Conservation (phyloP, 2,888 invertebrate genomes). For the Hirudinaria manillensis region DNA sequence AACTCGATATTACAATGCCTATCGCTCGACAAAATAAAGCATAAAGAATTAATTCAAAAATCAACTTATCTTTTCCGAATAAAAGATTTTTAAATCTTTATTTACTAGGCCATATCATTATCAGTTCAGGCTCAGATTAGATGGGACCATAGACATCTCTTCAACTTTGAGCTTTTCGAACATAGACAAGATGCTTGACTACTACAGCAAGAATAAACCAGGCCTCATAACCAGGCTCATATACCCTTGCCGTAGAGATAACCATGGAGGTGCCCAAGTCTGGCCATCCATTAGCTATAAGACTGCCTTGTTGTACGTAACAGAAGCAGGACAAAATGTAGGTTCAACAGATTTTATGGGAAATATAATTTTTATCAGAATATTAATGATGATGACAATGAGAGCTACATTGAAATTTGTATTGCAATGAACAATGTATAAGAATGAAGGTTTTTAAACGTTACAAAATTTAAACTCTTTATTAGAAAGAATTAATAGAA, state of each 20-base stretch:
- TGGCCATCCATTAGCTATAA: slow-evolving; percentile 6
- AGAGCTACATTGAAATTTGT: no score
- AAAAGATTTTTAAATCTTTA: no score
- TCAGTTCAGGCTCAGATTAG: not conserved
- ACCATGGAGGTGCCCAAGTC: slow-evolving; percentile 8
- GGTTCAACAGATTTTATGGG: not conserved
- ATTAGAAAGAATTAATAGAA: no score
- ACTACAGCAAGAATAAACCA: not conserved
- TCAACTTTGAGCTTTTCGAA: not conserved
- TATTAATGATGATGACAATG: no score
- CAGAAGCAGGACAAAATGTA: not conserved
- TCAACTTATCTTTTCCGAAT: no score
- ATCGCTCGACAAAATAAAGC: no score
- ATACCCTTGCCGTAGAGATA: not conserved
- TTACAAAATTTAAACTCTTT: no score
- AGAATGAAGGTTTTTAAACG: no score
- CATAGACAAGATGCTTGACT: slow-evolving; percentile 9
- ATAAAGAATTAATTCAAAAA: no score
- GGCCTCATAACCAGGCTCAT: slow-evolving; percentile 10
- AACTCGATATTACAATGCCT: no score
- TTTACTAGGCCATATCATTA: not conserved
- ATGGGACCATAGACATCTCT: not conserved
- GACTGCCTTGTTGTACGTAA: slow-evolving; percentile 13
- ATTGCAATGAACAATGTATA: no score
- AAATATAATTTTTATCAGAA: not conserved